These are phyloP conservation scores for Drosophila kanapiae DNA, from an alignment of 1,140 invertebrate genomes.

Conservation along the genomic window DNA sequence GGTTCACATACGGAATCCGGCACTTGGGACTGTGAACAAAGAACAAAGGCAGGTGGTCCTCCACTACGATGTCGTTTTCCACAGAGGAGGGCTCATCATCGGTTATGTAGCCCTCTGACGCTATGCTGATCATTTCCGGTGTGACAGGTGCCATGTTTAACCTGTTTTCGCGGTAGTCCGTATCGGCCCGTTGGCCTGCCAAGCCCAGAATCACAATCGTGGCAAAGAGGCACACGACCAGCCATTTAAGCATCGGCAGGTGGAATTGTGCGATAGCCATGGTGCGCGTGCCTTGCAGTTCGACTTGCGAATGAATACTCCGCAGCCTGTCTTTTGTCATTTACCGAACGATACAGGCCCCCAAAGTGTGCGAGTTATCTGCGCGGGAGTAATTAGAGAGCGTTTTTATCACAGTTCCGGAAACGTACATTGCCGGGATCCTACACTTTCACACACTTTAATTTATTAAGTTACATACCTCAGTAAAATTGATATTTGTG, in stretches of 20 bases:
- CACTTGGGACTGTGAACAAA: slow-evolving; percentile 54
- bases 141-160: background rate
- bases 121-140: background rate
- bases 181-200: background rate
- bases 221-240: slow-evolving; percentile 1
- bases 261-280: slow-evolving; percentile 9
- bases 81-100: too few species aligned
- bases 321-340: background rate
- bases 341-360: background rate
- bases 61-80: background rate
- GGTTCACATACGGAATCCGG: slow-evolving; percentile 64
- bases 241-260: slow-evolving; percentile 15
- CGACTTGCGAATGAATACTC: background rate
- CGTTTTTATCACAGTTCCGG: background rate
- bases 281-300: background rate
- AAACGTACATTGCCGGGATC: background rate
- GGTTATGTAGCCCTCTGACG: background rate
- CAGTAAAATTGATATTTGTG: too few species aligned
- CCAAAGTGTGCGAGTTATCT: slow-evolving; percentile 12
- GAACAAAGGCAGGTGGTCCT: background rate
- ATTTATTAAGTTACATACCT: background rate
- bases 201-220: slow-evolving; percentile 13
- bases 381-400: background rate
- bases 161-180: background rate
- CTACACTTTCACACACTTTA: background rate